These are phyloP conservation scores for Borostomias antarcticus DNA, from an alignment of 2,797 vertebrate species.

Conservation along the genomic window DNA sequence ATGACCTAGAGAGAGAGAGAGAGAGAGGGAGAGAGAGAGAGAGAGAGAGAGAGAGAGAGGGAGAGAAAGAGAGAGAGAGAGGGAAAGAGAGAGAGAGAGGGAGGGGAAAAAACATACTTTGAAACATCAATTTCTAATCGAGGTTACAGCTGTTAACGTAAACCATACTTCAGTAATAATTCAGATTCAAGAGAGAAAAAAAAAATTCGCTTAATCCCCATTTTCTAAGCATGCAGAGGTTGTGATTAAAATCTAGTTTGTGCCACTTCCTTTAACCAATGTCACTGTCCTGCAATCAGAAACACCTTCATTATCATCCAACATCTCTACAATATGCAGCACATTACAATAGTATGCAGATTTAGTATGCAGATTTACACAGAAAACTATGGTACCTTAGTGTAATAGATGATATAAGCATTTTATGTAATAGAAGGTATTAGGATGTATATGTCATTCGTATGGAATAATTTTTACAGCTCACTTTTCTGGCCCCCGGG, in stretches of 20 bases:
- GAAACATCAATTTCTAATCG: slow-evolving; percentile 70
- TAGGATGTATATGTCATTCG: too few species aligned
- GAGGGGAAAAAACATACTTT: slow-evolving; percentile 20
- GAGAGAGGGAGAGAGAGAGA: slow-evolving; percentile 9
- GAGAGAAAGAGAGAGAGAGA: slow-evolving; percentile 6
- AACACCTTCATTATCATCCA: slow-evolving; percentile 26
- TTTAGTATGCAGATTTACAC: too few species aligned
- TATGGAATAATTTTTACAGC: too few species aligned
- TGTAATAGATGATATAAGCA: too few species aligned
- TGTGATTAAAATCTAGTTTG: slow-evolving; percentile 65
- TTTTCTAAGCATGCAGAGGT: slow-evolving; percentile 57
- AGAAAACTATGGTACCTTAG: too few species aligned
- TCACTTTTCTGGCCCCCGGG: too few species aligned
- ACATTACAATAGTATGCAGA: neutral
- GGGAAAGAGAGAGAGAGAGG: slow-evolving; percentile 1
- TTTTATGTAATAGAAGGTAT: too few species aligned
- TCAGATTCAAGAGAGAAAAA: neutral
- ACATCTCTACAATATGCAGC: neutral
- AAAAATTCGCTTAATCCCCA: slow-evolving; percentile 46
- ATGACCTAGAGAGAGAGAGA: slow-evolving; percentile 17
- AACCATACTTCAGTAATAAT: neutral
- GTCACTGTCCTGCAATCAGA: slow-evolving; percentile 8
- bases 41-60: slow-evolving; percentile 27
- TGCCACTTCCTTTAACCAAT: slow-evolving; percentile 35
- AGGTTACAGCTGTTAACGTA: slow-evolving; percentile 61